Percentiles rank a stretch among this genome's conserved stretches.
Evolutionary conservation across 1,140 invertebrate genomes (phyloP).

Genomic region (Augochlora pura): DNA sequence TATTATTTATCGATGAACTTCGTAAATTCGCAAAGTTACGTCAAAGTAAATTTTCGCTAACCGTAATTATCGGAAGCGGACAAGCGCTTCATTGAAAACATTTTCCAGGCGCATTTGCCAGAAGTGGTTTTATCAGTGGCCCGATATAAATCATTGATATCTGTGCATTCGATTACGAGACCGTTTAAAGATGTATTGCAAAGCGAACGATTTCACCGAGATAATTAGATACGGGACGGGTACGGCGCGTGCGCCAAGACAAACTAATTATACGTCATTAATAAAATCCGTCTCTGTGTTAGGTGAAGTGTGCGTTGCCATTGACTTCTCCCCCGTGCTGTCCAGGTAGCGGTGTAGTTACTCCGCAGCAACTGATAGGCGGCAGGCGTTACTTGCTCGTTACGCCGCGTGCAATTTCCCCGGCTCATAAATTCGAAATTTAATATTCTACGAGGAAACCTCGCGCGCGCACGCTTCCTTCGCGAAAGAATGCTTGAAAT

Average conservation of each 20-base stretch:
- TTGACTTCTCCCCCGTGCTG: neutral
- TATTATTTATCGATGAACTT: too few relatives aligned
- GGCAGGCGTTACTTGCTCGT: neutral
- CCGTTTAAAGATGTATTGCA: neutral
- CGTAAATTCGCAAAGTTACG: too few relatives aligned
- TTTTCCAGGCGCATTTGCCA: neutral
- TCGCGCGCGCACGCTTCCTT: too few relatives aligned
- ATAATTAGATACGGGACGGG: neutral
- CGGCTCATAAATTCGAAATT: neutral
- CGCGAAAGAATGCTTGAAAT: conserved; percentile 20
- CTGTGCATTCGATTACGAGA: neutral
- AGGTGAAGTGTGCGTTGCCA: neutral
- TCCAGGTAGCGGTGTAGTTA: neutral
- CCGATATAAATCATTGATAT: neutral
- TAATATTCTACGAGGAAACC: conserved; percentile 5
- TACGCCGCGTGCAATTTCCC: neutral
- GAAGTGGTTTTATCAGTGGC: neutral
- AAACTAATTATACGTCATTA: neutral
- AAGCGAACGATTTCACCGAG: neutral
- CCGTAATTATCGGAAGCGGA: too few relatives aligned
- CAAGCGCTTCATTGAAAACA: neutral
- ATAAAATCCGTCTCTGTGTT: conserved; percentile 2
- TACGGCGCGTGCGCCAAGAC: neutral
- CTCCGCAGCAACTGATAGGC: neutral
- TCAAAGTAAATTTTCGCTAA: too few relatives aligned